Base-by-base conservation (phyloP, 2,888 invertebrate species). In the Metopia argyrocephala region DNA sequence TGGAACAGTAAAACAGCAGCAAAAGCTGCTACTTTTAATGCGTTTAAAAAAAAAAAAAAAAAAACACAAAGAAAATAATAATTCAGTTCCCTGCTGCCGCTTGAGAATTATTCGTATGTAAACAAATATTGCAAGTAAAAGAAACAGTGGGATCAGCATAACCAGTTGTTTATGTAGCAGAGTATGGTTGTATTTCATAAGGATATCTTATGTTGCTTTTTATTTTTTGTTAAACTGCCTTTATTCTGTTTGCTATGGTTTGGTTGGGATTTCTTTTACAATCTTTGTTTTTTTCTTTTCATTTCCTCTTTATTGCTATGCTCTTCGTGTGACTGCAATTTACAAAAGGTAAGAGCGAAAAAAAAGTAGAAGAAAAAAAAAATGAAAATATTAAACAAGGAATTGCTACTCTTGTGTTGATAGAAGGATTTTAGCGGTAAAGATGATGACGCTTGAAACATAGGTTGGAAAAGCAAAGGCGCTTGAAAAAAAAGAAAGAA, bases 371-470 rank as follows among this genome's bases (percentile, higher is more conserved):
- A 3, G 31, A 7, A 31, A 12, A 7, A 31, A 15, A 12, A 38
- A 38, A 38, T 28, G 15, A 65, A 64, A 50, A 6, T 27, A 48
- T 23, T 27, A 48, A 5, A n/a, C n/a, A 50, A n/a, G 12, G 23
- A 38, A 38, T 12, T 57, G 18, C 25, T n/a, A n/a, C n/a, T 21
- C 27, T 45, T 15, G n/a, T 79, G 76, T 69, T 76, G 71, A 73
- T 70, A 50, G 65, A 65, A 74, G 54, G 74, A 81, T 74, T 78
- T 78, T 74, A 74, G 81, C 65, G 74, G 76, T 74, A 70, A 70
- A 74, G 76, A 81, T 81, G 76, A 81, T 74, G 76, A 74, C 74
- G 76, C 76, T 81, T 78, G 69, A 52, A 69, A 80, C 12, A 61
- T 52, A 38, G 57, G 15, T 38, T 38, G 38, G 38, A 38, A 38